Evolutionary conservation across 2,113 vertebrate genomes (phyloP).

Genomic region (Blennius ocellaris): DNA sequence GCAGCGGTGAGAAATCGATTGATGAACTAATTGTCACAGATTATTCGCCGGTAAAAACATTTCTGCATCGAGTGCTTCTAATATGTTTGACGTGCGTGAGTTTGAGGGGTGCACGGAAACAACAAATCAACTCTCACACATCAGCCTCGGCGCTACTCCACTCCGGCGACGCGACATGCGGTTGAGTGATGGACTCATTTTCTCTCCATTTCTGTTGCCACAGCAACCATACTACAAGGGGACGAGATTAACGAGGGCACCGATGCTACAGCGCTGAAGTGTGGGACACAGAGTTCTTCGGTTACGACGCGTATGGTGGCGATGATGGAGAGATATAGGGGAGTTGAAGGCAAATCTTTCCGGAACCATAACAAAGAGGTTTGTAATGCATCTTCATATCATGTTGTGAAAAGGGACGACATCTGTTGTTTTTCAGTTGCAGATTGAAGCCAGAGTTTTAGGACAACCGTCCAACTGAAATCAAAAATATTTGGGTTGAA

Average conservation of each 20-base stretch:
- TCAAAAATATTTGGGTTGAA: no score
- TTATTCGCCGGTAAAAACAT: conserved; percentile 27
- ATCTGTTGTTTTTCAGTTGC: no score
- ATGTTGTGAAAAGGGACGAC: no score
- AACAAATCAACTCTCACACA: conserved; percentile 21
- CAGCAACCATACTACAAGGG: conserved; percentile 55
- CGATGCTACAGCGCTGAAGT: conserved; percentile 48
- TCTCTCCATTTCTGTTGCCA: conserved; percentile 52
- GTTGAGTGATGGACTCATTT: conserved; percentile 56
- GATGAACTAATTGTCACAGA: conserved; percentile 43
- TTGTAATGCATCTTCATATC: not conserved
- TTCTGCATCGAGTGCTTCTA: conserved; percentile 1
- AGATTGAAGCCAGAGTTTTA: not conserved
- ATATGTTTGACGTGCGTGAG: not conserved
- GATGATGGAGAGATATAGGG: not conserved
- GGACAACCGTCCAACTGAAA: not conserved
- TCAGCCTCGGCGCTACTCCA: conserved; percentile 24
- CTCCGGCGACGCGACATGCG: conserved; percentile 21
- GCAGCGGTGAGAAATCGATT: conserved; percentile 49
- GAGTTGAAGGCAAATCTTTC: conserved; percentile 1
- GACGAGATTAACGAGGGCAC: conserved; percentile 50
- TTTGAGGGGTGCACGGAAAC: not conserved
- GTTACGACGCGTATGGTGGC: conserved; percentile 8
- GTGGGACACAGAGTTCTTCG: conserved; percentile 16
- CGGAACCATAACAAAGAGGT: not conserved